Evolutionary conservation across 2,113 vertebrate genomes (phyloP).

Genomic region (Meriones unguiculatus): DNA sequence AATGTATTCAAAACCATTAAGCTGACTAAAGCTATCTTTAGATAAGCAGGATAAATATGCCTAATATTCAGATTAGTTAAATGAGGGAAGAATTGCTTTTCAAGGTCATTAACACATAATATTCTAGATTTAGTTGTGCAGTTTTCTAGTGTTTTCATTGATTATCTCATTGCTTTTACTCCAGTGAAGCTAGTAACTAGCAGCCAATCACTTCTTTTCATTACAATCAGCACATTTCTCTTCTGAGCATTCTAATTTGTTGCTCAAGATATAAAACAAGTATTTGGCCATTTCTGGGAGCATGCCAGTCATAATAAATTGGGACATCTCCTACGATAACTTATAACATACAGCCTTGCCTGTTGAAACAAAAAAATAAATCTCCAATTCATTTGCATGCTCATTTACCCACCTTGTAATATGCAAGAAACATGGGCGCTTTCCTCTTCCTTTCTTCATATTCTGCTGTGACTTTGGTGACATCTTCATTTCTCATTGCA

Average conservation of each 20-base stretch:
- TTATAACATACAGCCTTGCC: not conserved
- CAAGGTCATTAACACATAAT: not conserved
- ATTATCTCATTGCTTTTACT: not conserved
- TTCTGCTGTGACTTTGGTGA: not conserved
- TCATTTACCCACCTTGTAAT: not conserved
- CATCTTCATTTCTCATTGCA: not conserved
- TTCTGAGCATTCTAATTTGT: not conserved
- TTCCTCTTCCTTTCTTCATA: not conserved
- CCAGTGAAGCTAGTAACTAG: not conserved
- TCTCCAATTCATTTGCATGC: not conserved
- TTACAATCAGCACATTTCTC: not conserved
- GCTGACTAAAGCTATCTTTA: not conserved
- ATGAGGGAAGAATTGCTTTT: not conserved
- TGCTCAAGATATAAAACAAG: not conserved
- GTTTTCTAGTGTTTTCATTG: not conserved
- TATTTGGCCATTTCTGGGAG: not conserved
- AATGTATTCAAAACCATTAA: not conserved
- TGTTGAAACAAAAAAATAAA: not conserved
- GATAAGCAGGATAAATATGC: constrained; percentile 6
- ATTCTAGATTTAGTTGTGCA: not conserved
- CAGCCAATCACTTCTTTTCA: not conserved
- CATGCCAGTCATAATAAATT: not conserved
- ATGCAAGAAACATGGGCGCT: not conserved
- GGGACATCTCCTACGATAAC: not conserved
- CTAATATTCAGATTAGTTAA: constrained; percentile 29